Base-by-base conservation (phyloP, 2,888 invertebrate genomes). In the Galerucella calmariensis region DNA sequence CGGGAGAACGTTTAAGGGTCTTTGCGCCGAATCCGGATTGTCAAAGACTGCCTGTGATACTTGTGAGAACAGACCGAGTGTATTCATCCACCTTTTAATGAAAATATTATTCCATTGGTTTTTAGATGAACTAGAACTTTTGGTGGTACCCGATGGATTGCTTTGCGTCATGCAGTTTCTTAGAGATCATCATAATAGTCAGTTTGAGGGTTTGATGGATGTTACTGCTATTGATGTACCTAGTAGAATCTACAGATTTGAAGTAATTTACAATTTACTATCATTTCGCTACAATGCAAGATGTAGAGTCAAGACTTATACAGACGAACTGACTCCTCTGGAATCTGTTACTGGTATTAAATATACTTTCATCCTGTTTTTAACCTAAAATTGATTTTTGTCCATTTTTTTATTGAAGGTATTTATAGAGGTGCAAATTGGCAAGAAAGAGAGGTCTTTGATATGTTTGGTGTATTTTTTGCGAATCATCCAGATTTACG, bases 401-500 rank as follows among this genome's bases (percentile, higher is more conserved):
- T 20, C 2, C 16, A 5, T 20, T 24, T 62, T 62, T 8, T 63
- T 12, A 12, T 48, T 48, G 14, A 48, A 71, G 92, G 92, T 10
- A 90, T 98, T 0, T 96, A 92, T 85, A 92, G 94, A 87, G 97
- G 94, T 46, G 97, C 99, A 11, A 95, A 99, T 86, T 99, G 99
- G 99, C 95, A 95, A 81, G 96, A 96, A 86, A 90, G 96, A 79
- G 96, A 96, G 88, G 93, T 98, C 70, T 99, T 97, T 96, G 99
- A 99, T 85, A 97, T 99, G 98, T 99, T 90, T 86, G 99, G 99
- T 58, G 95, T 99, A 12, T 98, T 97, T 90, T 99, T 99, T 88
- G 92, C 94, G 10, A 96, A 98, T 87, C 99, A 99, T 88, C 98
- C 99, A 0, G 99, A 99, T 88, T 90, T 99, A 75, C 92, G 99